Percentiles rank a stretch among this genome's conserved stretches.
These are phyloP conservation scores for Anniella stebbinsi DNA, from an alignment of 2,797 vertebrate species.

Conservation along the genomic window DNA sequence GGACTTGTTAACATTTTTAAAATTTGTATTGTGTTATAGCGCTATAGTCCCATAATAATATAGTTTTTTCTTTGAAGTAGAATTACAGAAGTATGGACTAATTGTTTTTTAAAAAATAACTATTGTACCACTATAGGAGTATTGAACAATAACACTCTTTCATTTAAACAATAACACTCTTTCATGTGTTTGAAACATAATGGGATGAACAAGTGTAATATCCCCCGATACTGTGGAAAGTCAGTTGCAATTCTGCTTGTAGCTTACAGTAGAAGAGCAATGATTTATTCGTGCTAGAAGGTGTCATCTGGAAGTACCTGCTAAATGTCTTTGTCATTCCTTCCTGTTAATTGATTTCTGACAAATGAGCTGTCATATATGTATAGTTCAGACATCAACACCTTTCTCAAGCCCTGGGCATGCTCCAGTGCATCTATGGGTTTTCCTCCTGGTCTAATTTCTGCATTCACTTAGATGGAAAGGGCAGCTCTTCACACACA, in stretches of 20 bases:
- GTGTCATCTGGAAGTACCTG: background rate
- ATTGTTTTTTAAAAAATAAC: no score
- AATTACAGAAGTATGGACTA: no score
- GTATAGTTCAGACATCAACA: background rate
- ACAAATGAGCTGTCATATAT: background rate
- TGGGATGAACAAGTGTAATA: background rate
- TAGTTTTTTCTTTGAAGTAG: no score
- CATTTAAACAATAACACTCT: no score
- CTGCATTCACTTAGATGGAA: background rate
- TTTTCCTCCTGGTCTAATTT: background rate
- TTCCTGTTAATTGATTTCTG: conserved; percentile 7
- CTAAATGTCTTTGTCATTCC: background rate
- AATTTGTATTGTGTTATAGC: no score
- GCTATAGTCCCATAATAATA: no score
- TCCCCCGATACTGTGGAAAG: background rate
- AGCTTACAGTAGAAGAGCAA: background rate
- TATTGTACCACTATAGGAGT: no score
- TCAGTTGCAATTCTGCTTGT: background rate
- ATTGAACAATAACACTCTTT: no score
- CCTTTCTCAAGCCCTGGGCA: background rate
- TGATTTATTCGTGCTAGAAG: background rate
- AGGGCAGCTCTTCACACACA: background rate
- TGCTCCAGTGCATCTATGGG: background rate
- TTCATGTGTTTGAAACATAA: background rate
- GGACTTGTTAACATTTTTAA: no score